Evolutionary conservation across 92 coral and sea anemone genomes (phyloP), one percentile per base, ranked within the genome.

Genomic region (Porites rus): DNA sequence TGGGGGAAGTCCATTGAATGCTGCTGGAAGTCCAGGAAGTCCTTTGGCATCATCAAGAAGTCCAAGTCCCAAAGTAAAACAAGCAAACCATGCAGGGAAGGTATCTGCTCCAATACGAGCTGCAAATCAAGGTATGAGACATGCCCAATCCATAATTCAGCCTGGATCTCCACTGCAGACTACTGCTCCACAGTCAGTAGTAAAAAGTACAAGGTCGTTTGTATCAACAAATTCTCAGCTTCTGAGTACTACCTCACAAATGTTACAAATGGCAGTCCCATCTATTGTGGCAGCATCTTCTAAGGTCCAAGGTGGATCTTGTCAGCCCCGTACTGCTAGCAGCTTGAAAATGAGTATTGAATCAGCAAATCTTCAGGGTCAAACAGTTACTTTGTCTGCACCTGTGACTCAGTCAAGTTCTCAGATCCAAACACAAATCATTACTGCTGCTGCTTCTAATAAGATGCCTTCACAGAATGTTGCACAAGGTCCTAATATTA

Each of bases 231-330:
- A 31, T 28, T 14, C 60, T 18, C 86, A 82, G 61, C 54, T 74
- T 31, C 69, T 82, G 24, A 56, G 61, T 56, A 51, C 65, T 14
- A 83, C 25, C 52, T 83, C 87, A 0, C 79, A 74, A 65, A 72
- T 73, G 73, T 28, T 83, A 24, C 87, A 83, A 46, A 83, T 83
- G 87, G 87, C 87, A 43, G 87, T 83, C 43, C 87, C 87, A 13
- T 51, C 87, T 60, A 80, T 73, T 73, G 80, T 83, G 19, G 87
- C 73, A 9, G 87, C 65, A 9, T 83, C 87, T 20, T 20, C 64
- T 16, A 81, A 70, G 56, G 58, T 46, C 66, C 76, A 81, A 81
- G 16, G 22, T 81, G 72, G 51, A 43, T 50, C 80, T 21, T 22
- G 79, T 63, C 79, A 51, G 18, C 16, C 18, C 25, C 87, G 61